Conservation (phyloP, 2,797 vertebrate genomes). For the Megaceryle alcyon region DNA sequence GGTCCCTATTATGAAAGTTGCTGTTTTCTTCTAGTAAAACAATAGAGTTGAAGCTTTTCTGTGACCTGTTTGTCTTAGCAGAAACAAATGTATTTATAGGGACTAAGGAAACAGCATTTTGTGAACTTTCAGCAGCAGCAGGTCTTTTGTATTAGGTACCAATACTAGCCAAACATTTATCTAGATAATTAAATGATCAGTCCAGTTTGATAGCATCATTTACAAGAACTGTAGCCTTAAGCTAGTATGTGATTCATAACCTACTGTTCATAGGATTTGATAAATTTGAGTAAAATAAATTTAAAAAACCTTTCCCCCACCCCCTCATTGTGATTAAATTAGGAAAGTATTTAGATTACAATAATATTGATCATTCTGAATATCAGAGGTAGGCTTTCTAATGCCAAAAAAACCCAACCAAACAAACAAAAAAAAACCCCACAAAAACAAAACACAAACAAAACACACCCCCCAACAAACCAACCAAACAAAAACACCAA, state of each 20-base stretch:
- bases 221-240: background rate
- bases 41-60: background rate
- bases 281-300: too few species aligned
- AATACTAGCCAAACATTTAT: background rate
- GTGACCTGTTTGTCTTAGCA: background rate
- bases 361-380: background rate
- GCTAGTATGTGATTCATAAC: background rate
- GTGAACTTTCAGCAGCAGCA: background rate
- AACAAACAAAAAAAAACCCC: background rate
- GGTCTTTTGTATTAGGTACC: background rate
- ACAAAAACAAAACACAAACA: background rate
- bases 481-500: background rate
- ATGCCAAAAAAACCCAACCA: background rate
- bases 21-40: background rate
- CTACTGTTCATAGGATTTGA: background rate
- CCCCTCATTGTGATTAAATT: background rate
- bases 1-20: fast-evolving
- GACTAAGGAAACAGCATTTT: background rate
- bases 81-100: background rate
- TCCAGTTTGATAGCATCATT: background rate
- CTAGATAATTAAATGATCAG: slow-evolving; percentile 8
- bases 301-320: too few species aligned
- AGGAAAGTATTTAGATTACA: background rate
- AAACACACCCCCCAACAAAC: too few species aligned
- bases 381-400: background rate